Evolutionary conservation across 1,140 invertebrate species (phyloP), one percentile per base, ranked within the genome.

Genomic region (Mya arenaria): DNA sequence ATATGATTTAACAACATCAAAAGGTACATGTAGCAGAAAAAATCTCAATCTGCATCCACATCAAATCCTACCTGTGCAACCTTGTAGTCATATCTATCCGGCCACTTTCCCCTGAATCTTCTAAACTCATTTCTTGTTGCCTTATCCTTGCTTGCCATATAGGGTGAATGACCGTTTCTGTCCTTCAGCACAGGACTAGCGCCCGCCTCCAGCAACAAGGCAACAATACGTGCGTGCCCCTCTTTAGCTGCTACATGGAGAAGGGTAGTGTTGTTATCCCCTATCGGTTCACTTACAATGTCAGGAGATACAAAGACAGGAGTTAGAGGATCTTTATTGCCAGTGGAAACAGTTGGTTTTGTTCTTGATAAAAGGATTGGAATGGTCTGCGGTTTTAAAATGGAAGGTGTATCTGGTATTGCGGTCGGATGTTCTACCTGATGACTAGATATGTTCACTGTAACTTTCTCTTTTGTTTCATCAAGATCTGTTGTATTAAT

Each of bases 71-170:
- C 91, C 88, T 93, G 88, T 91, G 96, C 96, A 92, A 95, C 96
- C 63, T 93, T 93, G 89, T 97, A 97, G 90, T 97, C 95, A 91
- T 95, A 96, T 90, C 95, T 96, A 3, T 96, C 95, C 0, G 96
- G 96, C 92, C 94, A 94, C 30, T 94, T 92, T 5, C 93, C 94
- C 92, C 96, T 95, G 91, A 96, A 97, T 86, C 95, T 91, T 86
- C 96, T 93, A 90, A 97, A 97, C 0, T 94, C 94, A 87, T 96
- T 94, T 84, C 96, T 93, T 1, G 95, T 95, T 84, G 95, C 94
- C 83, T 95, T 95, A 82, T 95, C 94, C n/a, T 92, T 92, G 0
- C 95, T 94, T 28, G 94, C 93, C 36, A 94, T 94, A 91, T 97
- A 97, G 0, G 96, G 95, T 1, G 95, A 95, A 88, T 96, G 95